phyloP scores from a whole-genome alignment of 2,888 invertebrate genomes.

The Melangyna quadrimaculata region DNA sequence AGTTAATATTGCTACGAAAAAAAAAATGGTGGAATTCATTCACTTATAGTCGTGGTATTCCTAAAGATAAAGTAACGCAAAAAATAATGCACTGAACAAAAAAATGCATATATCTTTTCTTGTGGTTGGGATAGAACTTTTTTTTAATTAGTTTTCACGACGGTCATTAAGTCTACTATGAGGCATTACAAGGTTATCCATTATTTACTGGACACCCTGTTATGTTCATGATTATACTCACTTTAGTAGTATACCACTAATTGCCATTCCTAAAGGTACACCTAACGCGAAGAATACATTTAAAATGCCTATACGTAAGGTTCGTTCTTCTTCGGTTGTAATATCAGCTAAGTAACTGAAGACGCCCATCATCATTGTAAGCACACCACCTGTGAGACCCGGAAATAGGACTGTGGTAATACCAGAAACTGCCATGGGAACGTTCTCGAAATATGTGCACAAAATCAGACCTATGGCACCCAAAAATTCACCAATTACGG shows the following conservation, averaged over 20 bases:
- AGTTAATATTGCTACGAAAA: no score
- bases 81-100: no score
- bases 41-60: no score
- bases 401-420: constrained; percentile 91
- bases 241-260: constrained; percentile 89
- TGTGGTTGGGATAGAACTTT: no score
- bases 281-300: constrained; percentile 94
- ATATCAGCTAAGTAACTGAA: constrained; percentile 95
- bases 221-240: constrained; percentile 72
- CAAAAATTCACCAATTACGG: constrained; percentile 90
- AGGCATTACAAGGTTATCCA: no score
- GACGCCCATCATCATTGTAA: constrained; percentile 94
- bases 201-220: no score
- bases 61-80: no score
- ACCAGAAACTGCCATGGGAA: constrained; percentile 91
- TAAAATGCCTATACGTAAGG: constrained; percentile 91
- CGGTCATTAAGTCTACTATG: no score
- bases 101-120: no score
- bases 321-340: constrained; percentile 91
- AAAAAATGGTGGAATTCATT: no score
- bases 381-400: constrained; percentile 91
- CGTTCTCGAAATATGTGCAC: constrained; percentile 89
- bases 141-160: no score
- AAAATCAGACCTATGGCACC: constrained; percentile 89
- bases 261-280: constrained; percentile 93